Conservation (phyloP, 2,888 invertebrate genomes). For the Lobophora halterata region DNA sequence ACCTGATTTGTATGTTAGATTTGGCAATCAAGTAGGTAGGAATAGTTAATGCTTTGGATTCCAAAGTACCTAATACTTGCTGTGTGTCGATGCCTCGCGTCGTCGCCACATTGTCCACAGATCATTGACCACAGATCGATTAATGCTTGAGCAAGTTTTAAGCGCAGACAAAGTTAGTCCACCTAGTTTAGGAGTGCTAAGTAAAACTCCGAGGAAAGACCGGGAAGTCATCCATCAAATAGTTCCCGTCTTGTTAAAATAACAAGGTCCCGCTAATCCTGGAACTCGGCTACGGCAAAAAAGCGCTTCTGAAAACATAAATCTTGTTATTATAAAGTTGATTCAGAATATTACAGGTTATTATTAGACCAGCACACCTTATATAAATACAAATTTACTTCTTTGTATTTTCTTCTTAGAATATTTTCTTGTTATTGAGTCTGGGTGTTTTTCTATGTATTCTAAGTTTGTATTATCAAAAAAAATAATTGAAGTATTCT, state of each 20-base stretch:
- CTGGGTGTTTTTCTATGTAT: too few relatives aligned
- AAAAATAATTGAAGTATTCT: too few relatives aligned
- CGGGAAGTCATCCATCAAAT: constrained; percentile 68
- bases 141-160: constrained; percentile 57
- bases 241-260: constrained; percentile 51
- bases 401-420: not conserved
- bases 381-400: too few relatives aligned
- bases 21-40: too few relatives aligned
- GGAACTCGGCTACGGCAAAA: constrained; percentile 5
- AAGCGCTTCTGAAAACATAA: constrained; percentile 7
- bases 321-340: not conserved
- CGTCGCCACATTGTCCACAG: constrained; percentile 41
- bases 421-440: too few relatives aligned
- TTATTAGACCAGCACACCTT: too few relatives aligned
- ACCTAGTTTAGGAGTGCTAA: constrained; percentile 56
- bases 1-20: too few relatives aligned
- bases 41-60: not conserved
- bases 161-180: constrained; percentile 62
- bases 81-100: constrained; percentile 3
- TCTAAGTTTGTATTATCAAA: too few relatives aligned
- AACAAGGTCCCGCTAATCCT: constrained; percentile 45
- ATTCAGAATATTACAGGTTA: too few relatives aligned
- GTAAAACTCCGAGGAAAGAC: constrained; percentile 62
- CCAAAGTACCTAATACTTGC: not conserved
- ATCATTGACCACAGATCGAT: constrained; percentile 65